Evolutionary conservation across 1,140 invertebrate species (phyloP), one percentile per base, ranked within the genome.

Genomic region (Contarinia nasturtii): DNA sequence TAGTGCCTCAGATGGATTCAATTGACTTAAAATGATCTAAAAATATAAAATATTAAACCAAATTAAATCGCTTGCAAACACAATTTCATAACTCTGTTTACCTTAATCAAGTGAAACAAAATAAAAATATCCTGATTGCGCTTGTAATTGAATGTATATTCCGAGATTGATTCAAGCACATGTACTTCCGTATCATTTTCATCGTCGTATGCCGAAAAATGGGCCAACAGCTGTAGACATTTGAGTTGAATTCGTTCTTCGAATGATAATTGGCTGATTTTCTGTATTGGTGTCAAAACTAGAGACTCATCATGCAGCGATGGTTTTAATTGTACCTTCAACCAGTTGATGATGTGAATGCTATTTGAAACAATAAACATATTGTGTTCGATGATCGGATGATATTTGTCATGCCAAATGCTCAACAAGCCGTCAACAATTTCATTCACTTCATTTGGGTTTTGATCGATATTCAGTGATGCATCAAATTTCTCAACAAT

Each of bases 351-450:
- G 15, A 14, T 17, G 3, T 5, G 5, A 3, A 38, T 5, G 12
- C 12, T 17, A 12, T 38, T 38, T 3, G 12, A 3, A 14, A 38
- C 15, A n/a, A 38, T 17, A 5, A 38, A 38, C 33, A 49, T 52
- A 5, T 53, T 47, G 1, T 43, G 48, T 0, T 54, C 52, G 1
- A 68, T 37, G 49, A 55, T 53, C 3, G 48, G 33, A 10, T 46
- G 45, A 37, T 38, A 21, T n/a, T 20, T 18, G 14, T 40, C 37
- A 40, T 40, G 14, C 37, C 14, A 18, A 22, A 14, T 38, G n/a
- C 14, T 17, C 10, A 46, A 15, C 34, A 46, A 7, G 18, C 11
- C 7, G 10, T 46, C 36, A 8, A 46, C 14, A 4, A 38, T 15
- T 2, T 36, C 5, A 4, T 17, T 21, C 7, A 45, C 8, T 4